These are phyloP conservation scores for Malacosoma neustria DNA, from an alignment of 2,888 invertebrate genomes.

Conservation along the genomic window DNA sequence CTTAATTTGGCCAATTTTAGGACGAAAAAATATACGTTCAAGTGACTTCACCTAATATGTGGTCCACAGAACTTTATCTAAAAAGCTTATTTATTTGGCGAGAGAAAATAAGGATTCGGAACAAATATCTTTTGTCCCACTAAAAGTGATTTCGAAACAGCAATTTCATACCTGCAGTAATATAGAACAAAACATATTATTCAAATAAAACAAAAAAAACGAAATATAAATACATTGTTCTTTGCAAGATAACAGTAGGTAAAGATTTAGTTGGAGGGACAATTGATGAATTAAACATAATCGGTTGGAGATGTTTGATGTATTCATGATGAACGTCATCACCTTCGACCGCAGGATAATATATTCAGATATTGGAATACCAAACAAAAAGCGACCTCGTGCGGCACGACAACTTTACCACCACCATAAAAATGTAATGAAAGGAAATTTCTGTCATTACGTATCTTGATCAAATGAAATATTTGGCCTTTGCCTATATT, in stretches of 20 bases:
- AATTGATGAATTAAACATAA: constrained; percentile 35
- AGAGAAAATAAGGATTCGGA: no score
- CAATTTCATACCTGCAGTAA: no score
- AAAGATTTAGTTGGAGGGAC: constrained; percentile 6
- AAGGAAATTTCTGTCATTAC: background rate
- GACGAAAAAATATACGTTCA: no score
- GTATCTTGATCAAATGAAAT: background rate
- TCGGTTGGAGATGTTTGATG: constrained; percentile 29
- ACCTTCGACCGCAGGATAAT: constrained; percentile 21
- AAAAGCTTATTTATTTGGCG: no score
- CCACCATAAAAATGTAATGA: background rate
- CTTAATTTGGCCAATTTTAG: no score
- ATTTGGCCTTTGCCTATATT: background rate
- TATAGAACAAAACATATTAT: no score
- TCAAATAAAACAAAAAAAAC: no score
- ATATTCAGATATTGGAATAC: constrained; percentile 28
- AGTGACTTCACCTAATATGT: no score
- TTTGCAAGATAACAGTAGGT: background rate
- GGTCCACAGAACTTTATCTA: no score
- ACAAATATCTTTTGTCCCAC: no score
- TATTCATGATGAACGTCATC: constrained; percentile 27
- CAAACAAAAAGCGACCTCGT: constrained; percentile 9
- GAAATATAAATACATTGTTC: background rate
- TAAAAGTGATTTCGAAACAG: no score
- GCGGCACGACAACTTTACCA: background rate